Percentiles rank a stretch among this genome's conserved stretches.
These are phyloP conservation scores for Drosophila persimilis DNA, from an alignment of 1,140 invertebrate genomes.

Conservation along the genomic window DNA sequence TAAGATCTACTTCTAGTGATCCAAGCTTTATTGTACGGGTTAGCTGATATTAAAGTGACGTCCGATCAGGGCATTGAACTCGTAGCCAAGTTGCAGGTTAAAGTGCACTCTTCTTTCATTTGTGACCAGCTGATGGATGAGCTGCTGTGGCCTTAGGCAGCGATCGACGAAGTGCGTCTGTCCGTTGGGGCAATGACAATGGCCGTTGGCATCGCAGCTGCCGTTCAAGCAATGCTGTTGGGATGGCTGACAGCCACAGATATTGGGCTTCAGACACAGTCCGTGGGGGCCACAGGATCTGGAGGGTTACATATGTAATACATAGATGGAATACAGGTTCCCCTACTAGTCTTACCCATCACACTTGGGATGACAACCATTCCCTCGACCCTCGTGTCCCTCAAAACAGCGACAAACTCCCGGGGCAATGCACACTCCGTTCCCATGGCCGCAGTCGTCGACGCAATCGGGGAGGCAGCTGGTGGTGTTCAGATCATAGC, in stretches of 20 bases:
- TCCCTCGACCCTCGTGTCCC: slow-evolving; percentile 82
- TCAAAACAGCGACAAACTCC: slow-evolving; percentile 85
- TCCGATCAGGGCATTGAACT: slow-evolving; percentile 69
- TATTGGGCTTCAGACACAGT: slow-evolving; percentile 61
- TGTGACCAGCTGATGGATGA: slow-evolving; percentile 29
- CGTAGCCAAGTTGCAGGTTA: slow-evolving; percentile 52
- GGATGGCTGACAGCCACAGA: slow-evolving; percentile 61
- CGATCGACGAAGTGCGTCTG: slow-evolving; percentile 60
- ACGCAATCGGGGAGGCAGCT: slow-evolving; percentile 72
- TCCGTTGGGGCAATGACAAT: slow-evolving; percentile 54
- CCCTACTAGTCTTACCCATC: slow-evolving; percentile 24
- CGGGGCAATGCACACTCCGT: slow-evolving; percentile 84
- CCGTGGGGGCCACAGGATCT: slow-evolving; percentile 71
- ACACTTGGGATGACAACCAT: slow-evolving; percentile 68
- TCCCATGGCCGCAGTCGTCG: slow-evolving; percentile 78
- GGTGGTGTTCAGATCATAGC: slow-evolving; percentile 80
- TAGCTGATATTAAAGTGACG: slow-evolving; percentile 59
- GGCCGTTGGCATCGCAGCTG: slow-evolving; percentile 50
- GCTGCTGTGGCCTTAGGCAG: slow-evolving; percentile 40
- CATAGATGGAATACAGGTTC: neutral
- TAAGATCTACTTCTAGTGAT: neutral
- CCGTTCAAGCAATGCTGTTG: slow-evolving; percentile 54
- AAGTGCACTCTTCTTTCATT: slow-evolving; percentile 26
- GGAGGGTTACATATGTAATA: neutral
- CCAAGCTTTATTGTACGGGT: slow-evolving; percentile 13